Evolutionary conservation across 2,113 vertebrate species (phyloP), one percentile per base, ranked within the genome.

Genomic region (Larimichthys polyactis): DNA sequence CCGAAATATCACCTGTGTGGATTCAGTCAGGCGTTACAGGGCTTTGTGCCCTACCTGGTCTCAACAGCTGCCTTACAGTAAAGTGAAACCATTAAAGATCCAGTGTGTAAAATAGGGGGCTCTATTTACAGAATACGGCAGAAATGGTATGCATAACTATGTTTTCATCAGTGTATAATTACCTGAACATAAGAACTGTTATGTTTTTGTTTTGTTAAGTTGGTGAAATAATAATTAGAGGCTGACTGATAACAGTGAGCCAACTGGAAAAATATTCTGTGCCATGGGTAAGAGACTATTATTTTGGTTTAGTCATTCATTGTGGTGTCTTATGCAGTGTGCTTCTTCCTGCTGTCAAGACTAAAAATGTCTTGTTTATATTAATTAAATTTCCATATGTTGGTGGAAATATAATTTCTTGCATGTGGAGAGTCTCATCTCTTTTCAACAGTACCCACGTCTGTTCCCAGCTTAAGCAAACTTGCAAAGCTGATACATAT

Each of bases 1-100:
- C 7, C 55, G 51, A 49, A 76, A 64, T 62, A 55, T 19, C 52
- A 54, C 36, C 60, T 43, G 32, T 40, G 51, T 69, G 48, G 46
- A 14, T 15, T 60, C n/a, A 60, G 17, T 27, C 19, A 15, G 17
- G 15, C 22, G 11, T 59, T 59, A 17, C 48, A 48, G 22, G 15
- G 11, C 12, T 29, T 66, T 73, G 44, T 46, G 44, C 14, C 44
- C 14, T 14, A 14, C 44, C 14, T 46, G 44, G 44, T 46, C 44
- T 46, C 44, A 46, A 14, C 58, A 5, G 36, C 48, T 68, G 48
- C 66, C 19, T 51, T 52, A 12, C 24, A 71, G 20, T 43, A 24
- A 70, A 71, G n/a, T 24, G 20, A 55, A 16, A 43, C 19, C 36
- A 36, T 36, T 36, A 40, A 40, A 40, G 36, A 8, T 40, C 36